phyloP scores from a whole-genome alignment of 1,140 invertebrate genomes.

The Heliconius eleuchia region DNA sequence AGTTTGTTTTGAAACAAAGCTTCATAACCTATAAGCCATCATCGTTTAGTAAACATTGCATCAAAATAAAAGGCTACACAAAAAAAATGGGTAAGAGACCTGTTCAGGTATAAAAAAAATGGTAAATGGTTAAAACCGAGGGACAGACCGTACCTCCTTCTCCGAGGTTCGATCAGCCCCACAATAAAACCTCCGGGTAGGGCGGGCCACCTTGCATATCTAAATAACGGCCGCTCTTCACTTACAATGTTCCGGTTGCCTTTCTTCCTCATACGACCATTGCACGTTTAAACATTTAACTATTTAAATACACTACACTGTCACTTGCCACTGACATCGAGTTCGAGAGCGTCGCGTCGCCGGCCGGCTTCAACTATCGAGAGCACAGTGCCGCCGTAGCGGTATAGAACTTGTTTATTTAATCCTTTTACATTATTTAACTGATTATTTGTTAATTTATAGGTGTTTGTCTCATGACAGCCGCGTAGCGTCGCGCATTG shows the following conservation, averaged over 20 bases:
- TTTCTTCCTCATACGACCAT: constrained; percentile 81
- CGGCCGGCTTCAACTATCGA: constrained; percentile 59
- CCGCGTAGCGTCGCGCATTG: constrained; percentile 66
- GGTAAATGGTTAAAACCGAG: constrained; percentile 55
- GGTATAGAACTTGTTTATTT: constrained; percentile 45
- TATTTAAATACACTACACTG: constrained; percentile 76
- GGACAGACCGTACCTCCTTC: constrained; percentile 75
- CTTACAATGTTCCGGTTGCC: constrained; percentile 77
- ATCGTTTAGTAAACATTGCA: constrained; percentile 60
- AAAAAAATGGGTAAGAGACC: constrained; percentile 74
- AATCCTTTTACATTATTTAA: constrained; percentile 76
- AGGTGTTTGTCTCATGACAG: constrained; percentile 65
- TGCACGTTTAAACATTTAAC: constrained; percentile 78
- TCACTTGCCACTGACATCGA: constrained; percentile 72
- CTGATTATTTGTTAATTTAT: constrained; percentile 63
- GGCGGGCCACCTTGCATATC: constrained; percentile 71
- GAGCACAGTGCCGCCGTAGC: constrained; percentile 48
- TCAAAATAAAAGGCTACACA: constrained; percentile 63
- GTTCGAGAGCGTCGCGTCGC: constrained; percentile 65
- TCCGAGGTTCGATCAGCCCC: constrained; percentile 71
- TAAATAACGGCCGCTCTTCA: constrained; percentile 67
- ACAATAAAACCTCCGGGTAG: constrained; percentile 61
- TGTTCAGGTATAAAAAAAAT: constrained; percentile 63
- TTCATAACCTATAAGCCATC: constrained; percentile 43
- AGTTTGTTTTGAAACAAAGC: constrained; percentile 34